phyloP scores from a whole-genome alignment of 2,113 vertebrate genomes.

The Strix uralensis region DNA sequence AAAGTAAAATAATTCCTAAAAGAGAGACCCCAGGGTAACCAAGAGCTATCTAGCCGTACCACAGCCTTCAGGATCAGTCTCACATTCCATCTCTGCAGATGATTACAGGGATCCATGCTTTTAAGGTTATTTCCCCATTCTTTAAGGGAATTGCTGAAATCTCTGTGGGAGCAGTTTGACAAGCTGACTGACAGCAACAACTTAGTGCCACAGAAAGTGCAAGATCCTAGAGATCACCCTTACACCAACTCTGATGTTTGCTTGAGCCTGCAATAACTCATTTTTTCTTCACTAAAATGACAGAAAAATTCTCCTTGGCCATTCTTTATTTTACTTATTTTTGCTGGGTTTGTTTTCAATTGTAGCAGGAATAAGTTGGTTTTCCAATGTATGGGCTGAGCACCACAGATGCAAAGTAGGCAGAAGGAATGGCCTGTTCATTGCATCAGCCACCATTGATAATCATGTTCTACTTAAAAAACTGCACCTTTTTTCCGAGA shows the following conservation, averaged over 20 bases:
- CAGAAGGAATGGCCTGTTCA: not conserved
- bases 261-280: not conserved
- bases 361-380: not conserved
- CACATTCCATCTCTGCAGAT: not conserved
- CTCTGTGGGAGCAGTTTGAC: not conserved
- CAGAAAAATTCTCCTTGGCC: not conserved
- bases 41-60: accelerated
- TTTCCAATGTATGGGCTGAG: not conserved
- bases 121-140: not conserved
- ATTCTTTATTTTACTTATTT: not conserved
- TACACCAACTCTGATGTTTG: not conserved
- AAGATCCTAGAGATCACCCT: not conserved
- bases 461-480: not conserved
- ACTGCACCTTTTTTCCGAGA: not conserved
- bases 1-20: not conserved
- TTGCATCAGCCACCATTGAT: not conserved
- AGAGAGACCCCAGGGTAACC: not conserved
- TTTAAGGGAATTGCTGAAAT: not conserved
- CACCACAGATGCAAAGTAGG: not conserved
- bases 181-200: not conserved
- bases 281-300: not conserved
- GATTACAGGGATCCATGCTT: not conserved
- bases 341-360: not conserved
- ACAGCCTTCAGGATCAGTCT: not conserved
- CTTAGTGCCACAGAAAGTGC: not conserved